Conservation (phyloP, 2,888 invertebrate genomes). For the Drosophila histrio region DNA sequence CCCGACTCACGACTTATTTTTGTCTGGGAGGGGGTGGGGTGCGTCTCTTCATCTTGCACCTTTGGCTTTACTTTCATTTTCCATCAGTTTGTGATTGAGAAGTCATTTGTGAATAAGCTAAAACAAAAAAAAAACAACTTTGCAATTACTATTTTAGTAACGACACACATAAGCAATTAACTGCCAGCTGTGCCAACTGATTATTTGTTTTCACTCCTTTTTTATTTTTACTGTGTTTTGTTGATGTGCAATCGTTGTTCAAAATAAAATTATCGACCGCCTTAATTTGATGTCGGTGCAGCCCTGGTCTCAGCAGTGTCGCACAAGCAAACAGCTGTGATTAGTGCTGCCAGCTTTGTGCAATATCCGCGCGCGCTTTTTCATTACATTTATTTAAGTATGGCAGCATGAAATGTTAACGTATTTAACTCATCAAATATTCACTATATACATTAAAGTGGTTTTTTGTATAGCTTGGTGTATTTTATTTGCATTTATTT, state of each 20-base stretch:
- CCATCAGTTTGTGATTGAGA: neutral
- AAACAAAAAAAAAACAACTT: slow-evolving; percentile 24
- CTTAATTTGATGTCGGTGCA: neutral
- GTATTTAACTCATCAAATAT: neutral
- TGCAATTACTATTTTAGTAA: slow-evolving; percentile 5
- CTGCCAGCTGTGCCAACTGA: slow-evolving; percentile 32
- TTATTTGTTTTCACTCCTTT: neutral
- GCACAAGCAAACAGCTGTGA: slow-evolving; percentile 43
- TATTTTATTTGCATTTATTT: neutral
- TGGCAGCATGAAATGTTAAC: too few relatives aligned
- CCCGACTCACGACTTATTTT: too few relatives aligned
- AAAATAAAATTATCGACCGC: slow-evolving; percentile 24
- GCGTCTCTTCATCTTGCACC: neutral
- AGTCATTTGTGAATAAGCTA: neutral
- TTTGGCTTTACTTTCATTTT: neutral
- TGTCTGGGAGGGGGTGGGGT: too few relatives aligned
- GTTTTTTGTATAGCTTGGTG: neutral
- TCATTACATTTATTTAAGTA: neutral
- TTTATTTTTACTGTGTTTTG: neutral
- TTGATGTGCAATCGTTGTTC: neutral
- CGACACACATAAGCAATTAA: slow-evolving; percentile 26
- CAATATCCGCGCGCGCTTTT: slow-evolving; percentile 39
- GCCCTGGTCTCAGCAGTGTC: slow-evolving; percentile 45
- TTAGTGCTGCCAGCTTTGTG: slow-evolving; percentile 29
- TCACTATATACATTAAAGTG: neutral